These are phyloP conservation scores for Bubo blakistoni DNA, from an alignment of 2,113 vertebrate species.

Conservation along the genomic window DNA sequence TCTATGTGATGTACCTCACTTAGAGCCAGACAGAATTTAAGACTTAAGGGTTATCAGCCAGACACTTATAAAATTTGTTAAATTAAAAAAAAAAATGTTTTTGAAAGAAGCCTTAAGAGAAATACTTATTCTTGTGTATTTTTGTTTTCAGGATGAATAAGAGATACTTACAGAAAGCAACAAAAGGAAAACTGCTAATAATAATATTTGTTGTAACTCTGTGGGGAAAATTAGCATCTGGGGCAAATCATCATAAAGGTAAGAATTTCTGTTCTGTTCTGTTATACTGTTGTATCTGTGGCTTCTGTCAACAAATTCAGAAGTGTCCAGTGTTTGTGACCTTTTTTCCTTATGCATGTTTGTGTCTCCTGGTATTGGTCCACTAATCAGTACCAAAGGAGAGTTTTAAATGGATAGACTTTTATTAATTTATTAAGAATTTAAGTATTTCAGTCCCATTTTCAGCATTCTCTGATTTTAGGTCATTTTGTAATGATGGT, in stretches of 20 bases:
- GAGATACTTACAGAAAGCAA: slow-evolving; percentile 85
- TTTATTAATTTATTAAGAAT: not conserved
- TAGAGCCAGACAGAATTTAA: not conserved
- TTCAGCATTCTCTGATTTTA: not conserved
- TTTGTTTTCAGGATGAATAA: slow-evolving; percentile 89
- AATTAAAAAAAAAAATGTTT: not conserved
- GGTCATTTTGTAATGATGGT: not conserved
- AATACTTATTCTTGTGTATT: slow-evolving; percentile 1
- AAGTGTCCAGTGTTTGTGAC: not conserved
- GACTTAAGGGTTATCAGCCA: not conserved
- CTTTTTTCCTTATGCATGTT: not conserved
- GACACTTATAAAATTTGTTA: not conserved
- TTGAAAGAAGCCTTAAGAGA: not conserved
- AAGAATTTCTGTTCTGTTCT: slow-evolving; percentile 50
- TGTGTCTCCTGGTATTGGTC: not conserved
- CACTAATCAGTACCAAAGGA: not conserved
- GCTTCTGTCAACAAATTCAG: not conserved
- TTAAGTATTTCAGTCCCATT: not conserved
- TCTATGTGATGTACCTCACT: not conserved
- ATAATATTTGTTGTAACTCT: slow-evolving; percentile 89
- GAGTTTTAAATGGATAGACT: not conserved
- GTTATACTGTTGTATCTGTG: not conserved
- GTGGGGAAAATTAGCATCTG: slow-evolving; percentile 83
- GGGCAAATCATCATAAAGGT: slow-evolving; percentile 89
- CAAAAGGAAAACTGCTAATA: slow-evolving; percentile 88